phyloP scores from a whole-genome alignment of 2,797 vertebrate genomes.

The Clarias platycephalus region DNA sequence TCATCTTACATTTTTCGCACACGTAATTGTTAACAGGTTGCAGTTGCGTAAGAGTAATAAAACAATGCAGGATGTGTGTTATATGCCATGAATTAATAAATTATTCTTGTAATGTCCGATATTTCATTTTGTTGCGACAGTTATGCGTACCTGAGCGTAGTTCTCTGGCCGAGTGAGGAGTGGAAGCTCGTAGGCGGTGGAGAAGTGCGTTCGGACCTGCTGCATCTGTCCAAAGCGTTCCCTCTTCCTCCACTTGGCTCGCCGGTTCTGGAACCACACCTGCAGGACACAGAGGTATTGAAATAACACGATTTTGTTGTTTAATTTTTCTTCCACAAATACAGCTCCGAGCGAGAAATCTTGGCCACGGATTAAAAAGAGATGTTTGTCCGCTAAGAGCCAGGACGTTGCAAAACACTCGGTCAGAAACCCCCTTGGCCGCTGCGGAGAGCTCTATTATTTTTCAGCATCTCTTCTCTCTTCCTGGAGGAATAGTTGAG shows the following conservation, averaged over 20 bases:
- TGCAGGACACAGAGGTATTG: slow-evolving; percentile 59
- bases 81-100: not conserved
- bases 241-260: slow-evolving; percentile 97
- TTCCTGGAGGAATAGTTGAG: slow-evolving; percentile 45
- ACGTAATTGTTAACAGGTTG: not conserved
- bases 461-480: slow-evolving; percentile 51
- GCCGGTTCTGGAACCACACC: slow-evolving; percentile 99
- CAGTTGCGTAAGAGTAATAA: not conserved
- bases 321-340: not conserved
- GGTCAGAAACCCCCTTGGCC: slow-evolving; percentile 23
- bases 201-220: slow-evolving; percentile 98
- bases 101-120: not conserved
- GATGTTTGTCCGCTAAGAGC: not conserved
- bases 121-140: not conserved
- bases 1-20: not conserved
- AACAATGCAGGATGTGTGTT: not conserved
- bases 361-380: slow-evolving; percentile 3
- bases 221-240: slow-evolving; percentile 99
- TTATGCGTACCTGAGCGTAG: slow-evolving; percentile 89
- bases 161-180: slow-evolving; percentile 95
- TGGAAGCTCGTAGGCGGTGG: slow-evolving; percentile 92
- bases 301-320: not conserved
- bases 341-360: not conserved
- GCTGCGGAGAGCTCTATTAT: slow-evolving; percentile 32
- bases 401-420: slow-evolving; percentile 7